Conservation (phyloP, 2,113 vertebrate genomes). For the Indri indri region DNA sequence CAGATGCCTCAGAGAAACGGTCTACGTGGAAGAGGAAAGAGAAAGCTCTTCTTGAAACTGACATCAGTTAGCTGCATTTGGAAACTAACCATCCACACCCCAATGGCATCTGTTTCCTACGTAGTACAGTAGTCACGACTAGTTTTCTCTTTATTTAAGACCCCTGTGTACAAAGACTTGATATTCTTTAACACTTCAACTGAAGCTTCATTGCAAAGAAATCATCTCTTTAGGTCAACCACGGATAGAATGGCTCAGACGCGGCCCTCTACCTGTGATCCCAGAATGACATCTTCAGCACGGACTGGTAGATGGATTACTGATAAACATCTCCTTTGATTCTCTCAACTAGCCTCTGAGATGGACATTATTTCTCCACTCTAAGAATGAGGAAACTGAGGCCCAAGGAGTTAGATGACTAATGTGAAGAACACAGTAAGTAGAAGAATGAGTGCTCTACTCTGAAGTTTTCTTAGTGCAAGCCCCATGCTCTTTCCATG, state of each 20-base stretch:
- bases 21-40: not conserved
- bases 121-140: not conserved
- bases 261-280: accelerated
- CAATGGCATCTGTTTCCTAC: not conserved
- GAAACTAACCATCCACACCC: not conserved
- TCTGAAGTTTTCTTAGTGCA: not conserved
- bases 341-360: not conserved
- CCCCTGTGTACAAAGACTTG: not conserved
- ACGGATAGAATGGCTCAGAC: not conserved
- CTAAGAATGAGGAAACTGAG: not conserved
- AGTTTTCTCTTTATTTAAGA: not conserved
- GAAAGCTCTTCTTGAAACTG: not conserved
- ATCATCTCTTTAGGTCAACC: not conserved
- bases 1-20: not conserved
- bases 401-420: not conserved
- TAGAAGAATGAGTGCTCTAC: not conserved
- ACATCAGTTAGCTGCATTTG: not conserved
- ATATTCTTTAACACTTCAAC: not conserved
- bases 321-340: not conserved
- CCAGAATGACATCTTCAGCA: not conserved
- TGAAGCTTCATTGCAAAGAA: not conserved
- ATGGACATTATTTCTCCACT: not conserved
- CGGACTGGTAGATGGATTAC: not conserved
- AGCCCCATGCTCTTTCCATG: not conserved
- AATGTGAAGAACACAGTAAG: not conserved